These are phyloP conservation scores for Ammodytes dubius DNA, from an alignment of 2,113 vertebrate species.

Conservation along the genomic window DNA sequence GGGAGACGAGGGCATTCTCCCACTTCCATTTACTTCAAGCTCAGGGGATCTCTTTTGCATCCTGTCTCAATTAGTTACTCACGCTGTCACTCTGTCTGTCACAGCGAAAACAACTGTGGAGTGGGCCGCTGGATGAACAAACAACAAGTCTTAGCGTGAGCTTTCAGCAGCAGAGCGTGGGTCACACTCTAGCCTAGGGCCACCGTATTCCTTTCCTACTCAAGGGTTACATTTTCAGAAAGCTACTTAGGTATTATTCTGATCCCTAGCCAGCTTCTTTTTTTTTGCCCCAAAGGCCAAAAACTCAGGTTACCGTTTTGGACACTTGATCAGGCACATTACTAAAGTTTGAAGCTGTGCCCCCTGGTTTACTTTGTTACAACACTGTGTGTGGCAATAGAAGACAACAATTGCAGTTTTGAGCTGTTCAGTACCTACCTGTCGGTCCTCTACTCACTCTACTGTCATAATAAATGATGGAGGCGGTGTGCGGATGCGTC, in stretches of 20 bases:
- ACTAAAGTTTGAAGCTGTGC: constrained; percentile 60
- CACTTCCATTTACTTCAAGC: constrained; percentile 72
- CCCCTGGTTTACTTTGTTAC: constrained; percentile 39
- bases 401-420: constrained; percentile 32
- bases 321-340: constrained; percentile 69
- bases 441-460: neutral
- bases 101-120: constrained; percentile 67
- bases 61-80: constrained; percentile 83
- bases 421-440: neutral
- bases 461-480: constrained; percentile 30
- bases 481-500: no score
- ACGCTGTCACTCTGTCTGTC: constrained; percentile 83
- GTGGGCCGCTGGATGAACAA: constrained; percentile 68
- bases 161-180: constrained; percentile 76
- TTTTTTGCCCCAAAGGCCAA: constrained; percentile 42
- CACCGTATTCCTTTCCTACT: constrained; percentile 76
- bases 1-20: constrained; percentile 67
- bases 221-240: constrained; percentile 79
- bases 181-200: constrained; percentile 78
- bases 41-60: constrained; percentile 72
- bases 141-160: constrained; percentile 50
- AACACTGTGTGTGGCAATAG: constrained; percentile 52
- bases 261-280: constrained; percentile 73
- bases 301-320: constrained; percentile 74
- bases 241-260: constrained; percentile 83